Evolutionary conservation across 2,888 invertebrate species (phyloP), one percentile per base, ranked within the genome.

Genomic region (Cylloceria caligata): DNA sequence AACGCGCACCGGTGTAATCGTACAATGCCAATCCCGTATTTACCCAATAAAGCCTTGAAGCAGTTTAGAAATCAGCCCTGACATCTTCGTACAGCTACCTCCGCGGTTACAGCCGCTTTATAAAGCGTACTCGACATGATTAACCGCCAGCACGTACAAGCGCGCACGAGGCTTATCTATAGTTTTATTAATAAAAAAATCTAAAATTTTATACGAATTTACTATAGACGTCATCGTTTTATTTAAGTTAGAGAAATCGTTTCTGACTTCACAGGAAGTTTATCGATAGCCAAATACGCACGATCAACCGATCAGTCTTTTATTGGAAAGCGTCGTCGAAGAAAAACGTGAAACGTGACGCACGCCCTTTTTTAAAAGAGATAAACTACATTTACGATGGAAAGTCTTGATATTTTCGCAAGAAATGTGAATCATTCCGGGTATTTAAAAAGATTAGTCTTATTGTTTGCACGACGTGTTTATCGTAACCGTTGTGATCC

Each of bases 51-150:
- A 80, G 81, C 86, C 88, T 88, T 88, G 84, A 84, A 86, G 83
- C 80, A 62, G 85, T 88, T 87, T 83, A 87, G 85, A 86, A 87
- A 88, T 85, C 85, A 85, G 74, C 86, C 87, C 83, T 86, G 86
- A 88, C 87, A 86, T 83, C 84, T 86, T 86, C 84, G 76, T 76
- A 55, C 65, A 30, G 5, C 30, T 16, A 57, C n/a, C 30, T n/a
- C 24, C 6, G n/a, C 34, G 27, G 57, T n/a, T 30, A 30, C 68
- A 69, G 65, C 62, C 79, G 45, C 55, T 69, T 47, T 52, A 76
- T 45, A 49, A 60, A 45, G 16, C 24, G 2, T 7, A 7, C 11
- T 9, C 52, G 11, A 7, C 52, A 9, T 1, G 21, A 21, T 9
- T 2, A 21, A 19, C 6, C 16, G n/a, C n/a, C n/a, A n/a, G n/a